Evolutionary conservation across 2,888 invertebrate species (phyloP).

Genomic region (Anarsia innoxiella): DNA sequence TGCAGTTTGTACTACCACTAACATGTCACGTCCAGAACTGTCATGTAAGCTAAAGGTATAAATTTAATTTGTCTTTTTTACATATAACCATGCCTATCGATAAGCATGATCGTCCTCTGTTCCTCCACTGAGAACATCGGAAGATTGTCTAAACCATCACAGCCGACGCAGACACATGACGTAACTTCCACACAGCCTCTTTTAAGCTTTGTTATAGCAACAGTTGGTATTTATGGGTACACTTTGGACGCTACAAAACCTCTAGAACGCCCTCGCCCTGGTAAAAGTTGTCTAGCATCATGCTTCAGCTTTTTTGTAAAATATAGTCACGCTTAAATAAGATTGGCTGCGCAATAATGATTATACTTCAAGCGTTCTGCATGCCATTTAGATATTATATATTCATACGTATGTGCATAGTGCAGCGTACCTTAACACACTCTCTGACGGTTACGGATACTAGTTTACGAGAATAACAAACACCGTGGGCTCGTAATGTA

Average conservation of each 20-base stretch:
- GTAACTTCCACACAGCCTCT: conserved; percentile 69
- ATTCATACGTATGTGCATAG: conserved; percentile 74
- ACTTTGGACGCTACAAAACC: conserved; percentile 71
- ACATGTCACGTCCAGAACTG: conserved; percentile 76
- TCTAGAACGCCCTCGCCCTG: conserved; percentile 72
- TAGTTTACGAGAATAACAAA: conserved; percentile 53
- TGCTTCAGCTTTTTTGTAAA: conserved; percentile 75
- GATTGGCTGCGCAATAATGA: conserved; percentile 76
- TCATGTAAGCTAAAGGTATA: conserved; percentile 75
- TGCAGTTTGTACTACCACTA: conserved; percentile 76
- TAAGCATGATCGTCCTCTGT: conserved; percentile 61
- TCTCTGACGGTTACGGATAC: conserved; percentile 66
- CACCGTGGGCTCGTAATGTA: conserved; percentile 35
- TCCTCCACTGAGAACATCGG: conserved; percentile 45
- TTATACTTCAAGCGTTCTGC: conserved; percentile 76
- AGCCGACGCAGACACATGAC: conserved; percentile 61
- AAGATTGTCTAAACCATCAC: conserved; percentile 46
- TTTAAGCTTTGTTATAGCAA: conserved; percentile 66
- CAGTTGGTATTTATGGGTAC: conserved; percentile 72
- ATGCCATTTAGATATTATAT: conserved; percentile 75
- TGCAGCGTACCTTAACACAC: conserved; percentile 68
- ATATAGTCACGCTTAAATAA: conserved; percentile 75
- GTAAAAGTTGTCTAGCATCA: conserved; percentile 75
- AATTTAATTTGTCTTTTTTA: conserved; percentile 71
- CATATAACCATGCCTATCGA: conserved; percentile 62